phyloP scores from a whole-genome alignment of 2,797 vertebrate species.

The Cuculus canorus region DNA sequence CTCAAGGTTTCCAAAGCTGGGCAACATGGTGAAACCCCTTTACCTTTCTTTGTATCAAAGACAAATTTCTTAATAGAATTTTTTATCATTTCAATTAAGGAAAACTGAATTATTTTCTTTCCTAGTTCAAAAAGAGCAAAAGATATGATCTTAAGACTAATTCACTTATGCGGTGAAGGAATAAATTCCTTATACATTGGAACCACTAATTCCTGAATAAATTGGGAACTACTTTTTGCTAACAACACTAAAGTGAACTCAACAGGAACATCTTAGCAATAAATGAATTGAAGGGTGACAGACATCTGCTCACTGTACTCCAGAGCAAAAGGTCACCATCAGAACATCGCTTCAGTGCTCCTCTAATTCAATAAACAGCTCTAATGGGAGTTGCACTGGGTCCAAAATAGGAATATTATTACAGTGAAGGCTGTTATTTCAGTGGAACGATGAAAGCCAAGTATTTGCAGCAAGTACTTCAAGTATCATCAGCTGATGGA shows the following conservation, averaged over 20 bases:
- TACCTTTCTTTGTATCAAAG: neutral
- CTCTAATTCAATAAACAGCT: neutral
- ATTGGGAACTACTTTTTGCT: neutral
- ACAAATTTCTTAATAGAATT: neutral
- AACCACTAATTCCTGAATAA: neutral
- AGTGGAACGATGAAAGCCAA: neutral
- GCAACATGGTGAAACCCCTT: neutral
- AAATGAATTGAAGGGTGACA: neutral
- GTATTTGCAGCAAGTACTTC: constrained; percentile 1
- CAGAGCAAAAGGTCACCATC: neutral
- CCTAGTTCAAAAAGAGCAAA: neutral
- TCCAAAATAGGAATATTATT: neutral
- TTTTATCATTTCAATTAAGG: neutral
- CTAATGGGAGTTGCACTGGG: neutral
- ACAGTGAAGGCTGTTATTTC: neutral
- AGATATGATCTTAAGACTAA: neutral
- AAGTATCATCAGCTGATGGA: neutral
- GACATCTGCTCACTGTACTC: neutral
- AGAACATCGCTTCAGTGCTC: neutral
- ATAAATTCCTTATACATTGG: neutral
- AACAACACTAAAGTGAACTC: neutral
- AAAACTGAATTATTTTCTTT: neutral
- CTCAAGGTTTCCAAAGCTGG: neutral
- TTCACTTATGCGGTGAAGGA: neutral
- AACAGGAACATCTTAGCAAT: neutral